Base-by-base conservation (phyloP, 2,113 vertebrate species). In the Piprites chloris region DNA sequence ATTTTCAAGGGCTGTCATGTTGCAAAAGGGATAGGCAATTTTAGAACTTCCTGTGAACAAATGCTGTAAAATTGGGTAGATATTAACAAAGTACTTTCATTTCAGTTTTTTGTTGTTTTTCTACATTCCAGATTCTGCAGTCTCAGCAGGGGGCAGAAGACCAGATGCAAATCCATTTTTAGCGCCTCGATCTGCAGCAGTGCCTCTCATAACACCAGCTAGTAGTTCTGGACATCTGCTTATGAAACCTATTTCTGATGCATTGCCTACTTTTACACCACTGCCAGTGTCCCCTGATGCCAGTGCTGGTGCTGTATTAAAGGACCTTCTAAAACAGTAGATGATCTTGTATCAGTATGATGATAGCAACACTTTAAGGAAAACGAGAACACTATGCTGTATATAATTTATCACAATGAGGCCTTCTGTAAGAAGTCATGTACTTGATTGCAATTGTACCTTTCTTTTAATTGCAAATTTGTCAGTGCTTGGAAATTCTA, bases 161-260 rank as follows among this genome's bases (percentile, higher is more conserved):
- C 49, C 97, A 53, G 99, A 99, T 42, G 85, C 97, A 61, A 99
- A 98, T 66, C 98, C 98, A 1, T 99, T 99, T 98, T 95, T 99
- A 97, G 99, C 99, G 5, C 98, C 99, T 26, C 99, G 99, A 50
- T 99, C 99, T 11, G 98, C 99, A 21, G 99, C 99, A 5, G 99
- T 99, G 50, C 99, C 99, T 68, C 98, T 99, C 26, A 92, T 98
- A 68, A 97, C 97, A 55, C 95, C 98, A 53, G 78, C 97, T 3
- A 96, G 93, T 20, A 93, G 95, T 69, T 95, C 98, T 9, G 98
- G 98, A 23, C 99, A 99, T 97, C 98, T 99, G 65, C 98, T 99
- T 71, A 98, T 99, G 99, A 99, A 99, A 96, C 99, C 99, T 87
- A 99, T 99, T 96, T 99, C 99, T 3, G 98, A 99, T 16, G 97